phyloP scores from a whole-genome alignment of 2,888 invertebrate genomes.

The Candidula unifasciata region DNA sequence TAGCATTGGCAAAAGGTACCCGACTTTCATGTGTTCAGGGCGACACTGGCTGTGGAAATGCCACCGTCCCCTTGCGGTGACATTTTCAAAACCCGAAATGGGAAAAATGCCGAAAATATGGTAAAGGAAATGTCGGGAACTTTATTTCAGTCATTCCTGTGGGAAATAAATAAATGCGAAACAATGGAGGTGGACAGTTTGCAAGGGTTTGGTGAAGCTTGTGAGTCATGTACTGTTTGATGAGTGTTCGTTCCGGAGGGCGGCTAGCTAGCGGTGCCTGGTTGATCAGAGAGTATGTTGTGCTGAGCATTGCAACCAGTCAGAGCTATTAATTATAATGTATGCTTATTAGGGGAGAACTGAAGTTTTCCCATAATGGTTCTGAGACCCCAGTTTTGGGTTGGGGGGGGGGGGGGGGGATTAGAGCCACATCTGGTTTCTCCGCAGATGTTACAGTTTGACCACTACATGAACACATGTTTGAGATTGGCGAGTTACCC shows the following conservation, averaged over 20 bases:
- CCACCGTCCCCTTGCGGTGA: conserved; percentile 5
- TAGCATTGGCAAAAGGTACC: neutral
- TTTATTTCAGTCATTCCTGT: conserved; percentile 2
- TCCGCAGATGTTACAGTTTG: too few relatives aligned
- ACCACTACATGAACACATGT: too few relatives aligned
- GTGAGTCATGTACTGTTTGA: neutral
- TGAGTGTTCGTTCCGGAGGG: too few relatives aligned
- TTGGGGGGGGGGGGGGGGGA: too few relatives aligned
- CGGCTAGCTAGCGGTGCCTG: neutral
- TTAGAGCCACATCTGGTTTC: too few relatives aligned
- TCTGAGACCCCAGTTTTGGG: too few relatives aligned
- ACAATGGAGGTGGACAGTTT: neutral
- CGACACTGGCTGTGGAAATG: conserved; percentile 5
- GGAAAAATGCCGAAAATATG: conserved; percentile 15
- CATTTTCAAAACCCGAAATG: conserved; percentile 21
- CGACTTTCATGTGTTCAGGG: conserved; percentile 18
- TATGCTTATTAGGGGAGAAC: too few relatives aligned
- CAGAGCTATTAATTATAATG: too few relatives aligned
- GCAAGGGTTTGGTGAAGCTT: neutral
- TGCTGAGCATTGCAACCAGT: too few relatives aligned
- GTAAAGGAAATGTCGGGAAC: conserved; percentile 20
- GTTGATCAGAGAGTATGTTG: neutral
- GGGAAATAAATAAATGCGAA: conserved; percentile 31
- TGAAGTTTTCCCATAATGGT: too few relatives aligned
- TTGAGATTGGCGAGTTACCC: too few relatives aligned